Conservation (phyloP, 2,888 invertebrate genomes). For the Sepioteuthis lessoniana region DNA sequence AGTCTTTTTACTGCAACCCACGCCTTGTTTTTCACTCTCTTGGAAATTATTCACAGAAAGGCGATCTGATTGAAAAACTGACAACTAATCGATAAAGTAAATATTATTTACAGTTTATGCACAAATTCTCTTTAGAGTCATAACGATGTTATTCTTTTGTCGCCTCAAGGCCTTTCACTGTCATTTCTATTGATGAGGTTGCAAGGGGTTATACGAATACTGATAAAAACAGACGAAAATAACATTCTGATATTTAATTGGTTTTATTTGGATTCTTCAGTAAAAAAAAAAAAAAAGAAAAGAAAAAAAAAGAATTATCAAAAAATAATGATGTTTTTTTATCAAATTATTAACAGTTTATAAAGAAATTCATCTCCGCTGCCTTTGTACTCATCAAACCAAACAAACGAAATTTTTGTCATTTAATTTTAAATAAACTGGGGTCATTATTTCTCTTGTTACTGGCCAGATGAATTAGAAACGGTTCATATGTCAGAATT, state of each 20-base stretch:
- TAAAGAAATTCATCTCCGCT: not conserved
- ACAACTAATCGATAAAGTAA: slow-evolving; percentile 6
- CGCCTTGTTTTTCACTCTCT: not conserved
- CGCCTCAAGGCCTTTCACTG: not conserved
- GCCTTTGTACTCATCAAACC: not conserved
- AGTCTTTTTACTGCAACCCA: not conserved
- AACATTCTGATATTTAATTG: not conserved
- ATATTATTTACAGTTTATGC: slow-evolving; percentile 20
- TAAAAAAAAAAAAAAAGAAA: not conserved
- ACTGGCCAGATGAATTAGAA: not conserved
- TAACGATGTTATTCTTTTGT: slow-evolving; percentile 18
- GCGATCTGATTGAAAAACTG: not conserved
- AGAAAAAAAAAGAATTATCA: not conserved
- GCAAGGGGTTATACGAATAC: not conserved
- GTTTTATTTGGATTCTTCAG: not conserved
- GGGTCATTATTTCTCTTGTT: not conserved
- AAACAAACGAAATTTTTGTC: not conserved
- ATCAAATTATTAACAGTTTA: not conserved
- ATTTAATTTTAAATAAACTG: not conserved
- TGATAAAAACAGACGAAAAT: slow-evolving; percentile 2
- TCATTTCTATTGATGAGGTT: not conserved
- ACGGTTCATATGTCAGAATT: not conserved
- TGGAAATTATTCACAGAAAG: not conserved
- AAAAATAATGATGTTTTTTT: not conserved
- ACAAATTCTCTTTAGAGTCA: not conserved